These are phyloP conservation scores for Tetramorium parvispinum DNA, from an alignment of 1,140 invertebrate species.

Conservation along the genomic window DNA sequence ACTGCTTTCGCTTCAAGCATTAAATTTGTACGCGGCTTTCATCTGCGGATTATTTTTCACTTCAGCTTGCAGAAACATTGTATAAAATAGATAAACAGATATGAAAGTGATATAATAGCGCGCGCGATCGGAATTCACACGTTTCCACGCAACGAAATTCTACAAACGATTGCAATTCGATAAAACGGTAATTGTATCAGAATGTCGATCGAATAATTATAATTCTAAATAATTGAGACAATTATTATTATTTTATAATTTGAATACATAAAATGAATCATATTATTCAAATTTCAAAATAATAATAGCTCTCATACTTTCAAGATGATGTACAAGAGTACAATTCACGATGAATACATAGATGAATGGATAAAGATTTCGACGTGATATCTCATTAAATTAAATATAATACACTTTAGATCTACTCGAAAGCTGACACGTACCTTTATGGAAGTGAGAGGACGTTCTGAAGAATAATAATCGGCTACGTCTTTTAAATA, in stretches of 20 bases:
- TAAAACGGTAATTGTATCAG: background rate
- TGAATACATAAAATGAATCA: background rate
- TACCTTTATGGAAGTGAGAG: background rate
- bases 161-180: background rate
- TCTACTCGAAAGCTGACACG: background rate
- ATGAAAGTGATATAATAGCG: background rate
- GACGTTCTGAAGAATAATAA: background rate
- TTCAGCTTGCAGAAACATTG: background rate
- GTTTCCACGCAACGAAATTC: background rate
- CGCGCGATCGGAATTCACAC: background rate
- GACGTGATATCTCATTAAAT: too few species aligned
- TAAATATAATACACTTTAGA: too few species aligned
- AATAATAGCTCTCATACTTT: background rate
- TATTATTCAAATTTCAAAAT: conserved; percentile 9
- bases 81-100: conserved; percentile 1
- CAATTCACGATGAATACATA: too few species aligned
- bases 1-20: conserved; percentile 35
- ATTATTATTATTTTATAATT: background rate
- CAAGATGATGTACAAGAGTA: too few species aligned
- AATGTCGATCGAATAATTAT: background rate
- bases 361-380: background rate
- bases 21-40: conserved; percentile 49
- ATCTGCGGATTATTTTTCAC: conserved; percentile 43
- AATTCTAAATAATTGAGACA: background rate
- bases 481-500: background rate